Evolutionary conservation across 2,113 vertebrate species (phyloP).

Genomic region (Tiliqua scincoides): DNA sequence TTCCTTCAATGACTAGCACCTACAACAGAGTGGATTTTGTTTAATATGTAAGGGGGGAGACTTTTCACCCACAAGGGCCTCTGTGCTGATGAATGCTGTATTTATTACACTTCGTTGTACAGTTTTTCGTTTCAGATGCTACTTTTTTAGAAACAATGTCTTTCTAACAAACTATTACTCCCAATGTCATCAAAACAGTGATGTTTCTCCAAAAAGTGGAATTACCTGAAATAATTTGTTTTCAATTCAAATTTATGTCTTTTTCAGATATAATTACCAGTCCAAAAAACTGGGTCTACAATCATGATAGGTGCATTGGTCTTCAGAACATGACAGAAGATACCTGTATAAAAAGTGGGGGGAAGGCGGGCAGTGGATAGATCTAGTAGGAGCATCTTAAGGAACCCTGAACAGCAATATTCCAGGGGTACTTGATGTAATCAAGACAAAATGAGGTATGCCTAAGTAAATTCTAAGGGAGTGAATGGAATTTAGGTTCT

Average conservation of each 20-base stretch:
- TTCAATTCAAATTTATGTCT: not conserved
- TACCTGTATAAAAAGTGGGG: not conserved
- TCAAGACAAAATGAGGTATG: not conserved
- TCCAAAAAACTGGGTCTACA: conserved; percentile 42
- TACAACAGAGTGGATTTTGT: not conserved
- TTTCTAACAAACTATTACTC: not conserved
- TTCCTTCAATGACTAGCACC: not conserved
- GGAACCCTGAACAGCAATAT: not conserved
- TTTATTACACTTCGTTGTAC: not conserved
- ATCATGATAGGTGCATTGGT: conserved; percentile 34
- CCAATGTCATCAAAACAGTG: not conserved
- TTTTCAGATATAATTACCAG: conserved; percentile 54
- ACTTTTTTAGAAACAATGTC: not conserved
- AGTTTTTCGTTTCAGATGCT: not conserved
- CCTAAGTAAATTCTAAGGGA: not conserved
- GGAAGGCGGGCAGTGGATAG: not conserved
- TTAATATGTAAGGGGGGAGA: too few relatives aligned
- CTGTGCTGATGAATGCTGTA: not conserved
- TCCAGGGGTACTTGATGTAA: not conserved
- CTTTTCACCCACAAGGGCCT: not conserved
- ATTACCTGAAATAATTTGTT: not conserved
- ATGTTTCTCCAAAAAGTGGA: not conserved
- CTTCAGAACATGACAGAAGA: conserved; percentile 5
- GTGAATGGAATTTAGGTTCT: not conserved
- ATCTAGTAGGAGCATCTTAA: not conserved